These are phyloP conservation scores for Calidris pygmaea DNA, from an alignment of 2,113 vertebrate species.

Conservation along the genomic window DNA sequence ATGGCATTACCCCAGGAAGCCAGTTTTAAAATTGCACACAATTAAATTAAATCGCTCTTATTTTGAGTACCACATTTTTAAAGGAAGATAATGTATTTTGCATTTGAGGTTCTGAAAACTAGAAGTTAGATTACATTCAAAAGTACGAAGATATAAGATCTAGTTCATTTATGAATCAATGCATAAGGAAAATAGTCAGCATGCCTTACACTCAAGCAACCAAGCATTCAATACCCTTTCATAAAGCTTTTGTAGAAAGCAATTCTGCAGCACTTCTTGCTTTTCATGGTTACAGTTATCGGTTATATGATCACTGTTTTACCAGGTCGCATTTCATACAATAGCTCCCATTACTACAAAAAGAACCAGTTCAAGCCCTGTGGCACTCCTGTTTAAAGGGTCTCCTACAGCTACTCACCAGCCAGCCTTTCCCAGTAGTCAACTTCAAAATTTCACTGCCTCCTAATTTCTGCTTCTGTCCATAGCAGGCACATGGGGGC, in stretches of 20 bases:
- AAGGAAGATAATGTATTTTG: neutral
- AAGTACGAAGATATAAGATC: neutral
- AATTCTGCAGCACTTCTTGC: neutral
- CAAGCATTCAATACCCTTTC: neutral
- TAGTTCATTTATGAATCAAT: neutral
- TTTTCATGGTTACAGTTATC: neutral
- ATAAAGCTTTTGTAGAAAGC: neutral
- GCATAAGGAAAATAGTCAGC: neutral
- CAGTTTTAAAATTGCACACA: neutral
- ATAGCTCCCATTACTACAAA: neutral
- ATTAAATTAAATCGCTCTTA: neutral
- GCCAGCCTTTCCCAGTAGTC: constrained; percentile 94
- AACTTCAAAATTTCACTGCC: constrained; percentile 89
- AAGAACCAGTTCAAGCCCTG: neutral
- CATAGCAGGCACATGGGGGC: constrained; percentile 65
- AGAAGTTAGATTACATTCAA: neutral
- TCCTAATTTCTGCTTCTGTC: constrained; percentile 79
- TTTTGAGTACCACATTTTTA: neutral
- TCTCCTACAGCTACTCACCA: constrained; percentile 78
- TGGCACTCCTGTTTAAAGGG: fast-evolving
- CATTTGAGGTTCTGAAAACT: neutral
- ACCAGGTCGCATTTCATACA: neutral
- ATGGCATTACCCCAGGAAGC: neutral
- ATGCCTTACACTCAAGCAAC: neutral
- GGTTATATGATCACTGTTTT: neutral